These are phyloP conservation scores for Labia minor DNA, from an alignment of 2,888 invertebrate species.

Conservation along the genomic window DNA sequence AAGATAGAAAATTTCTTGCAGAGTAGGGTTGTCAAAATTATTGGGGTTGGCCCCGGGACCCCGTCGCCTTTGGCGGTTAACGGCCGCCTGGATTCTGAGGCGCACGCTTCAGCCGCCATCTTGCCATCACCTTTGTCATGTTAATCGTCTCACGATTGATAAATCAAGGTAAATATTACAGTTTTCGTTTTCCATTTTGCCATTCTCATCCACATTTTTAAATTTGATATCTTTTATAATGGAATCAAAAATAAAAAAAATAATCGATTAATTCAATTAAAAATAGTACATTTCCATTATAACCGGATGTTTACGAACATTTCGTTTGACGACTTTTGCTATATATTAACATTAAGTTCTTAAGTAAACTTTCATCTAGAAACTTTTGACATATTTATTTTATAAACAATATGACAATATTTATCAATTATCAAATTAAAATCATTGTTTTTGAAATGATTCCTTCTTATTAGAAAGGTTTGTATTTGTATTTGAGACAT, in stretches of 20 bases:
- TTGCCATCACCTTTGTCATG: neutral
- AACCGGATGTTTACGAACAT: slow-evolving; percentile 1
- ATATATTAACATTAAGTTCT: neutral
- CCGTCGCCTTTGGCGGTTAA: neutral
- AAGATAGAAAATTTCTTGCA: too few relatives aligned
- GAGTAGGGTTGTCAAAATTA: too few relatives aligned
- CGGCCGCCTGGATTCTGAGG: neutral
- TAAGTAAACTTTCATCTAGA: neutral
- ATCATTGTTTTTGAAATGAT: too few relatives aligned
- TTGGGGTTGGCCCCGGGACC: neutral
- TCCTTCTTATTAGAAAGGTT: too few relatives aligned
- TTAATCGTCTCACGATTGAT: neutral
- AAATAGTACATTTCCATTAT: neutral
- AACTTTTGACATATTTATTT: neutral
- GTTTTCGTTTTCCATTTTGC: neutral
- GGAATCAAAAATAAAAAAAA: too few relatives aligned
- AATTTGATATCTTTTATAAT: too few relatives aligned
- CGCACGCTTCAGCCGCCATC: neutral
- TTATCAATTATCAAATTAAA: too few relatives aligned
- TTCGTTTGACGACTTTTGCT: neutral
- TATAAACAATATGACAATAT: too few relatives aligned
- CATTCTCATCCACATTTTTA: neutral
- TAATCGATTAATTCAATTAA: neutral
- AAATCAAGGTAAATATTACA: neutral
- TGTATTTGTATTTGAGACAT: too few relatives aligned